Evolutionary conservation across 2,888 invertebrate genomes (phyloP).

Genomic region (Tenthredo amoena): DNA sequence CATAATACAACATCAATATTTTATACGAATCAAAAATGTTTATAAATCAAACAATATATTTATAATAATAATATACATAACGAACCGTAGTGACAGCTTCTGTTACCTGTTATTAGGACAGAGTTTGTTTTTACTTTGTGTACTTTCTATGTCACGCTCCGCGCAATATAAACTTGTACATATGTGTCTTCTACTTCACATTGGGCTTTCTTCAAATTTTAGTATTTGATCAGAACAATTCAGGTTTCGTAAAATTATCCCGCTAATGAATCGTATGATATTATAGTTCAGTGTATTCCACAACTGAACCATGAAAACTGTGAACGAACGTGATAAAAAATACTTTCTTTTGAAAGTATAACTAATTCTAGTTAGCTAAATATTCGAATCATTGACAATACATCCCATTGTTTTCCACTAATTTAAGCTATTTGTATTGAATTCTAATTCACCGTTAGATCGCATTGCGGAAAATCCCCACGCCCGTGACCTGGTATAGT

Average conservation of each 20-base stretch:
- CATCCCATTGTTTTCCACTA: background rate
- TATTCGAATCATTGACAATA: slow-evolving; percentile 21
- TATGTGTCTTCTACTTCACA: background rate
- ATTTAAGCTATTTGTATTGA: slow-evolving; percentile 6
- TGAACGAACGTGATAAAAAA: slow-evolving; percentile 2
- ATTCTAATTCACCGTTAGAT: background rate
- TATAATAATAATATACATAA: background rate
- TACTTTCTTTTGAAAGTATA: background rate
- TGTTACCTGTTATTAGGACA: background rate
- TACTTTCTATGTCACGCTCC: background rate
- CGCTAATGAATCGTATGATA: background rate
- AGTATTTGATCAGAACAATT: background rate
- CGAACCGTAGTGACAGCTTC: background rate
- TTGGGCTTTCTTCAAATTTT: background rate
- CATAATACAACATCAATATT: slow-evolving; percentile 15
- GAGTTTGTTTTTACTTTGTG: background rate
- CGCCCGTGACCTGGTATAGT: slow-evolving; percentile 23
- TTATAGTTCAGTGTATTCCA: background rate
- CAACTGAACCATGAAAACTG: background rate
- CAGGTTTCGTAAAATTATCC: background rate
- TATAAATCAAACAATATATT: slow-evolving; percentile 25
- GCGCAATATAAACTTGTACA: background rate
- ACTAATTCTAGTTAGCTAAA: slow-evolving; percentile 3
- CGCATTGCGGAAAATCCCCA: background rate
- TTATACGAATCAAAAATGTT: background rate